These are phyloP conservation scores for Ophion slaviceki DNA, from an alignment of 2,888 invertebrate species.

Conservation along the genomic window DNA sequence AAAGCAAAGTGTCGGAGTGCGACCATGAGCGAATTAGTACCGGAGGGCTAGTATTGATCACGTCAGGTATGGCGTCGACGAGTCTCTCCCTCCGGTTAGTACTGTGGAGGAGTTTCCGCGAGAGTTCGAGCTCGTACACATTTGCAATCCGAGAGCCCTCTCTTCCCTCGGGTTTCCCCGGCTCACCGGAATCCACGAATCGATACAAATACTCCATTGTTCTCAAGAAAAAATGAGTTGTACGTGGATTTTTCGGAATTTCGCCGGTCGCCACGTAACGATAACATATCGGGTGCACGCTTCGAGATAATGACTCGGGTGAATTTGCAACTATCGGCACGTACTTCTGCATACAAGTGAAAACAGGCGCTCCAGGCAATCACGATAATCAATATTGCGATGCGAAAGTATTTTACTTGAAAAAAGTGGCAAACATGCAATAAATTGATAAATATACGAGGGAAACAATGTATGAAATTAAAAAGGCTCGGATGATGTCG, in stretches of 20 bases:
- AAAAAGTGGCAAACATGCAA: too few species aligned
- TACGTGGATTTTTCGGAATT: slow-evolving; percentile 29
- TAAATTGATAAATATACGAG: neutral
- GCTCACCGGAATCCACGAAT: slow-evolving; percentile 40
- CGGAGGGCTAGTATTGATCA: slow-evolving; percentile 60
- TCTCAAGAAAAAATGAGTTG: slow-evolving; percentile 16
- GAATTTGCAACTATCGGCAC: too few species aligned
- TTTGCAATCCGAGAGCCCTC: slow-evolving; percentile 32
- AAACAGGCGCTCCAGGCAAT: too few species aligned
- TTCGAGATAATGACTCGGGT: too few species aligned
- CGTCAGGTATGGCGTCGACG: slow-evolving; percentile 57
- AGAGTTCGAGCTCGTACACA: slow-evolving; percentile 1
- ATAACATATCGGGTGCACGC: neutral
- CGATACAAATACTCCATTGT: slow-evolving; percentile 41
- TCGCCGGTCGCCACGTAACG: slow-evolving; percentile 18
- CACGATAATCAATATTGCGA: too few species aligned
- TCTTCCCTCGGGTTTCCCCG: slow-evolving; percentile 39
- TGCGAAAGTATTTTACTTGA: too few species aligned
- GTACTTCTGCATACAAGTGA: too few species aligned
- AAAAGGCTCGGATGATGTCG: too few species aligned
- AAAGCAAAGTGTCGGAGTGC: neutral
- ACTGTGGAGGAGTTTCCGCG: too few species aligned
- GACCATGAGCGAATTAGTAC: slow-evolving; percentile 17
- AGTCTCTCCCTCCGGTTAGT: slow-evolving; percentile 30
- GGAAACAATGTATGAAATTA: too few species aligned